Evolutionary conservation across 2,113 vertebrate species (phyloP).

Genomic region (Struthidea cinerea): DNA sequence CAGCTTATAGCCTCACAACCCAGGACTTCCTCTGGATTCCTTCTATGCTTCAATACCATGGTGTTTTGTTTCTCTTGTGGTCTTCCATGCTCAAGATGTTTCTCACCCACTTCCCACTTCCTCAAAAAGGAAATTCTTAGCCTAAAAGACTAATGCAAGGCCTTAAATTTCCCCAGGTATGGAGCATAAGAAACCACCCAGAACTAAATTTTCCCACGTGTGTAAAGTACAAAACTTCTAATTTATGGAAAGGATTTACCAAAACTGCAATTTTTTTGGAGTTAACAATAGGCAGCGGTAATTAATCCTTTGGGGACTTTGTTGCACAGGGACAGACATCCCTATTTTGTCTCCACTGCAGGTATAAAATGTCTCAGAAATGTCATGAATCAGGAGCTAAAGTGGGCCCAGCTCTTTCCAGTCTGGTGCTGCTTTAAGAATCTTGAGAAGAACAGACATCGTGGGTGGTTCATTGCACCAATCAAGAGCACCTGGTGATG

Average conservation of each 20-base stretch:
- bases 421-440: not conserved
- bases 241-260: not conserved
- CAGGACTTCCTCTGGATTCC: not conserved
- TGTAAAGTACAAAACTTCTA: not conserved
- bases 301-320: not conserved
- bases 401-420: not conserved
- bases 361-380: not conserved
- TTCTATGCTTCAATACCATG: not conserved
- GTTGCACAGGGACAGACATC: not conserved
- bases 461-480: not conserved
- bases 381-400: not conserved
- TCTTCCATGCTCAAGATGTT: not conserved
- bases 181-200: not conserved
- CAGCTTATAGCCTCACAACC: fast-evolving
- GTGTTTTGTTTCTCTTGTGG: not conserved
- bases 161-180: not conserved
- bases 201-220: not conserved
- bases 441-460: not conserved
- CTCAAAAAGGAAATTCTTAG: not conserved
- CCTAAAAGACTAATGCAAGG: not conserved
- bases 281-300: not conserved
- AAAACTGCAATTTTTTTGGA: not conserved
- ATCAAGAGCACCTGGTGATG: not conserved
- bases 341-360: not conserved
- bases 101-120: not conserved